Percentiles rank a stretch among this genome's conserved stretches.
Conservation (phyloP, 2,113 vertebrate species). For the Uria aalge region DNA sequence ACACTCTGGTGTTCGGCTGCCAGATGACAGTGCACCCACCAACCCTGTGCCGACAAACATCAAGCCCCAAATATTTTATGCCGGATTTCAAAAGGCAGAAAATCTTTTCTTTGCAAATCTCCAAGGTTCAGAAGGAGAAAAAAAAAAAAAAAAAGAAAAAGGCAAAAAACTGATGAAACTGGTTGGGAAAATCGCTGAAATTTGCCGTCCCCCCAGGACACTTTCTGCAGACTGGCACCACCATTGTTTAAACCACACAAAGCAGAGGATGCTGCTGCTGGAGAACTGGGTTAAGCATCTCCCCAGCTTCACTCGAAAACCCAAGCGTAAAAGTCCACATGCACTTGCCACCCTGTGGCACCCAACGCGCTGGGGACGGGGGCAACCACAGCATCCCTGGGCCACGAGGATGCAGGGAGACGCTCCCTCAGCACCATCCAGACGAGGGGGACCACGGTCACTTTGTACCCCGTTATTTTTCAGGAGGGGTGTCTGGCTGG, state of each 20-base stretch:
- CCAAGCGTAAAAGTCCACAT: not conserved
- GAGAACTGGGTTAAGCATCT: not conserved
- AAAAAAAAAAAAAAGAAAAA: not conserved
- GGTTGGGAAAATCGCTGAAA: not conserved
- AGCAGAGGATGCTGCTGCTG: not conserved
- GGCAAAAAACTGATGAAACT: not conserved
- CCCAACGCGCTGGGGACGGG: too few species aligned
- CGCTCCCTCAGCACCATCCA: not conserved
- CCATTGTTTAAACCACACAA: not conserved
- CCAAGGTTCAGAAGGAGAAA: not conserved
- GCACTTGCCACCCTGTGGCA: fast-evolving
- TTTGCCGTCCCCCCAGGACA: not conserved
- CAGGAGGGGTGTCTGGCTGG: not conserved
- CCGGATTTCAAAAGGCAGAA: not conserved
- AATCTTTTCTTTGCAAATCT: not conserved
- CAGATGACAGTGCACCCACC: not conserved
- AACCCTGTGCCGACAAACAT: not conserved
- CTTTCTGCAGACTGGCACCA: not conserved
- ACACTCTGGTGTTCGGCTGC: not conserved
- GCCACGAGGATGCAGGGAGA: not conserved
- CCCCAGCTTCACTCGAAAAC: not conserved
- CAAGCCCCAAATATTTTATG: not conserved
- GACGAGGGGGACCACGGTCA: not conserved
- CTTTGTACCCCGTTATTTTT: not conserved
- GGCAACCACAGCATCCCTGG: not conserved